phyloP scores from a whole-genome alignment of 2,113 vertebrate genomes.

The Procavia capensis region DNA sequence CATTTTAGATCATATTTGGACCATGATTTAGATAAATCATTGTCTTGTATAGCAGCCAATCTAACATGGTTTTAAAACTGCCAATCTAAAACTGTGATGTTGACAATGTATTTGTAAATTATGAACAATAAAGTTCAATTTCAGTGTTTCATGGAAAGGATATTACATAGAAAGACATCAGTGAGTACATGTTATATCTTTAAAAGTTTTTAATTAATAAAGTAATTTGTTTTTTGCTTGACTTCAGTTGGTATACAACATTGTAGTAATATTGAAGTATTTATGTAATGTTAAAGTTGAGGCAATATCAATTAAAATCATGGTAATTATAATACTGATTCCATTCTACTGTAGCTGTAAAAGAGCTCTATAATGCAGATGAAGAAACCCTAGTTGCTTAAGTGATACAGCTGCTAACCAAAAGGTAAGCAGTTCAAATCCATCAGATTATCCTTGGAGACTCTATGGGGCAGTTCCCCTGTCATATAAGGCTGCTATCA shows the following conservation, averaged over 20 bases:
- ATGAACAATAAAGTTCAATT: not conserved
- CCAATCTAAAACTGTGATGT: not conserved
- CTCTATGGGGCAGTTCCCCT: no score
- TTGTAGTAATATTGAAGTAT: not conserved
- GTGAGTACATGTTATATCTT: not conserved
- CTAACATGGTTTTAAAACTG: not conserved
- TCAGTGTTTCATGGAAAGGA: not conserved
- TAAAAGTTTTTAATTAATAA: not conserved
- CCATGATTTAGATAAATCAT: not conserved
- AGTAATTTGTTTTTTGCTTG: not conserved
- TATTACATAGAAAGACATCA: not conserved
- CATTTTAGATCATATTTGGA: not conserved
- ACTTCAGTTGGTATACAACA: not conserved
- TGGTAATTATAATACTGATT: not conserved
- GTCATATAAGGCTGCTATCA: no score
- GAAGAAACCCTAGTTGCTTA: no score
- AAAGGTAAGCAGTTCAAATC: no score
- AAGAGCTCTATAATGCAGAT: not conserved
- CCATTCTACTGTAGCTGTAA: not conserved
- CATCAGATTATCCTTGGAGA: no score
- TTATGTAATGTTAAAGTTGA: not conserved
- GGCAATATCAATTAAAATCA: not conserved
- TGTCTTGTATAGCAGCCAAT: not conserved
- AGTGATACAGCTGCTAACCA: no score
- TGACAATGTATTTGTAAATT: not conserved